Conservation (phyloP, 2,113 vertebrate genomes). For the Etheostoma spectabile region DNA sequence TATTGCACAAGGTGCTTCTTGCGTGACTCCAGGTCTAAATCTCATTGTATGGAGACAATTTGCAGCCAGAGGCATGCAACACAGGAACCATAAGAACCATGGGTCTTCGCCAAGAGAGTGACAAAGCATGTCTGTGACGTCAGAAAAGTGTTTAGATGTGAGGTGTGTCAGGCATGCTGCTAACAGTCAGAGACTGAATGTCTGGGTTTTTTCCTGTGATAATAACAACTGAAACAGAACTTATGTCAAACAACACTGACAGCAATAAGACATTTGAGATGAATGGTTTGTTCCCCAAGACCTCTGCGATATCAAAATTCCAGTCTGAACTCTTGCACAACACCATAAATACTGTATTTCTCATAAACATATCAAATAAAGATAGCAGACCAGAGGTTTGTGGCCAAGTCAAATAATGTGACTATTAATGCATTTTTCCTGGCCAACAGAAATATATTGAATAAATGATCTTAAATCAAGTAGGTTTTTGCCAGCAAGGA, state of each 20-base stretch:
- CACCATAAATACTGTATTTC: constrained; percentile 31
- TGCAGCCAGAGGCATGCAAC: not conserved
- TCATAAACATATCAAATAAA: constrained; percentile 58
- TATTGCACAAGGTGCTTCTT: constrained; percentile 8
- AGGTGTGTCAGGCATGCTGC: not conserved
- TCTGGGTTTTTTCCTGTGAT: constrained; percentile 33
- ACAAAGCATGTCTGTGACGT: not conserved
- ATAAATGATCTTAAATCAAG: constrained; percentile 29
- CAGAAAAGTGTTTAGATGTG: not conserved
- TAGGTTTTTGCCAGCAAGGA: constrained; percentile 28
- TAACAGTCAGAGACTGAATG: constrained; percentile 10
- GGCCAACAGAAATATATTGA: constrained; percentile 53
- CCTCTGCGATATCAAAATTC: constrained; percentile 36
- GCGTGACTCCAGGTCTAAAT: constrained; percentile 23
- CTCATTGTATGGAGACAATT: constrained; percentile 16
- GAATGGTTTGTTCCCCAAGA: constrained; percentile 24
- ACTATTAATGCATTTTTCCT: constrained; percentile 38
- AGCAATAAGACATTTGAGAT: not conserved
- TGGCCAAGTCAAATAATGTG: constrained; percentile 63
- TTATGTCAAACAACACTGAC: constrained; percentile 12
- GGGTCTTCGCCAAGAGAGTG: not conserved
- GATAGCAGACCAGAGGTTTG: constrained; percentile 38
- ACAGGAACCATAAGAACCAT: not conserved
- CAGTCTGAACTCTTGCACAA: constrained; percentile 39
- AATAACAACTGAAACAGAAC: constrained; percentile 13